Conservation (phyloP, 2,113 vertebrate genomes). For the Antechinus stuartii region DNA sequence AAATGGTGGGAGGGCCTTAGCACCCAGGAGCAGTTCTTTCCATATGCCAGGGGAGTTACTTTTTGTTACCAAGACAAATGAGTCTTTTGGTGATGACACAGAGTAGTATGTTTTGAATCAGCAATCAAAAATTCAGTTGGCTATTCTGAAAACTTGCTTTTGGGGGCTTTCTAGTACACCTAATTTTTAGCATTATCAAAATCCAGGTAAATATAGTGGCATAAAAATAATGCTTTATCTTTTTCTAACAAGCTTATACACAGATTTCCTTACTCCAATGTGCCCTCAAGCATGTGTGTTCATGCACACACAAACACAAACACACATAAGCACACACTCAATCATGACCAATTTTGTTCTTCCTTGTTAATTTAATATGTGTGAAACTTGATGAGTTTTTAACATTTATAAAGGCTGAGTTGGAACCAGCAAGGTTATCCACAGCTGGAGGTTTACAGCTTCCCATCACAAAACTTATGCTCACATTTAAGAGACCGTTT, state of each 20-base stretch:
- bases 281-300: too few relatives aligned
- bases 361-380: background rate
- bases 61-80: background rate
- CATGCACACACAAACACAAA: background rate
- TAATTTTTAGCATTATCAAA: constrained; percentile 6
- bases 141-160: background rate
- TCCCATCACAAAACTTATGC: constrained; percentile 37
- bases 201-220: background rate
- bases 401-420: background rate
- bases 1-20: background rate
- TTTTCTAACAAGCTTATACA: constrained; percentile 5
- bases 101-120: background rate
- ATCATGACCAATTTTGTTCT: background rate
- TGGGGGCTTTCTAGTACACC: background rate
- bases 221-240: background rate
- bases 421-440: background rate
- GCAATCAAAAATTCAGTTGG: background rate
- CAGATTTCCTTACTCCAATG: background rate
- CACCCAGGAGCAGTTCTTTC: background rate
- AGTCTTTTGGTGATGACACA: background rate
- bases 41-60: background rate
- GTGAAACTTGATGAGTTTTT: background rate
- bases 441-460: background rate
- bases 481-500: constrained; percentile 44
- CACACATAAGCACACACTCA: background rate